Conservation (phyloP, 2,888 invertebrate genomes). For the Junonia oenone region DNA sequence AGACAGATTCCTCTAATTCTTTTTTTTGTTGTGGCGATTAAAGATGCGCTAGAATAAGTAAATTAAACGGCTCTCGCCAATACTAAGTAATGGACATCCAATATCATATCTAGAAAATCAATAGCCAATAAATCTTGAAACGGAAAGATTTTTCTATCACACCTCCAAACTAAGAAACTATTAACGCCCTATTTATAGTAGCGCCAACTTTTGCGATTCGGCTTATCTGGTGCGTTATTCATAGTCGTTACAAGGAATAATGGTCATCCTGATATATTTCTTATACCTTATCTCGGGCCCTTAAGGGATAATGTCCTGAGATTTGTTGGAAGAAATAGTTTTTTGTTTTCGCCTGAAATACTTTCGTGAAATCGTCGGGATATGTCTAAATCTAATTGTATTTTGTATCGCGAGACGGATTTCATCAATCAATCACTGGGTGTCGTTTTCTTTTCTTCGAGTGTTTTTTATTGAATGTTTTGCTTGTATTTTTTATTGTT, state of each 20-base stretch:
- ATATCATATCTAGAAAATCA: too few species aligned
- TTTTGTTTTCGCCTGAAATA: not conserved
- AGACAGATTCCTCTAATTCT: too few species aligned
- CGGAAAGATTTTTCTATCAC: not conserved
- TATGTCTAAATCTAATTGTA: not conserved
- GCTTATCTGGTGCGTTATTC: constrained; percentile 25
- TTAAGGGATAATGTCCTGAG: constrained; percentile 9
- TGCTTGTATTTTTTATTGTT: not conserved
- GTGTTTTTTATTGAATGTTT: not conserved
- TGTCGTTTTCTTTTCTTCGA: not conserved
- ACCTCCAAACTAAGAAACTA: constrained; percentile 3
- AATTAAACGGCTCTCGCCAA: too few species aligned
- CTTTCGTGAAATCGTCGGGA: not conserved
- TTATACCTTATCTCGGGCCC: constrained; percentile 7
- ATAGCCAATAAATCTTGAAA: too few species aligned
- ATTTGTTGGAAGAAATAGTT: not conserved
- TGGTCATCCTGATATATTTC: constrained; percentile 16
- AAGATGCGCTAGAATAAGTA: too few species aligned
- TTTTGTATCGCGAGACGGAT: not conserved
- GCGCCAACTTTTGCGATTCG: constrained; percentile 13
- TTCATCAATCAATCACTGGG: not conserved
- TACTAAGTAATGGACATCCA: too few species aligned
- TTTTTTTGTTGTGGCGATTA: too few species aligned
- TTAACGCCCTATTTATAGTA: constrained; percentile 15
- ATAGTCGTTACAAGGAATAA: constrained; percentile 23